Base-by-base conservation (phyloP, 2,797 vertebrate genomes). In the Parauchenoglanis punctatus region DNA sequence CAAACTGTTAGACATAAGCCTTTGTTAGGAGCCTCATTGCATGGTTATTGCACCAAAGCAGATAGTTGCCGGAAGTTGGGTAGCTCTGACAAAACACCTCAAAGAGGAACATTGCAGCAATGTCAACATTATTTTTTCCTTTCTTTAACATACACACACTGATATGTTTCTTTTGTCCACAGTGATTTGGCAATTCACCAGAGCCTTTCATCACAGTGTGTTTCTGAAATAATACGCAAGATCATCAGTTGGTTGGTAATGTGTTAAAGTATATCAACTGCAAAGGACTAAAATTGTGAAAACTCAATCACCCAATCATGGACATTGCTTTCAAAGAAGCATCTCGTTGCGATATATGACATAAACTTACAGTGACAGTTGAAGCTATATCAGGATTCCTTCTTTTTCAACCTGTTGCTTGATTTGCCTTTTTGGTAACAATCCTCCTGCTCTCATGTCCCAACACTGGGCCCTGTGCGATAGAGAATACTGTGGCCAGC, bases 41-140 rank as follows among this genome's bases (percentile, higher is more conserved):
- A 67, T 20, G 20, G 17, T 7, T n/a, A 31, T 72, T 81, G 25
- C 25, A 11, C 17, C 40, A 86, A 15, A 87, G n/a, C 40, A 73
- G 18, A 59, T 63, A 44, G 28, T 15, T 52, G 52, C 65, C 3
- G n/a, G 67, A 73, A 49, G 10, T 59, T 86, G 35, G 12, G 85
- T 59, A 81, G 58, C 10, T 25, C 10, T 83, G 40, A 56, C n/a
- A 75, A 63, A 87, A 75, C 44, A 75, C 28, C 80, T 70, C 31
- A 70, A 87, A 76, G 40, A 83, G 58, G 44, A 83, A 83, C 58
- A 59, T 0, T 70, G 63, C 35, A 46, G 35, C 2, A 61, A 61
- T 31, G n/a, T n/a, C 10, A 70, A 40, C 46, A 17, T 20, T 23
- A 35, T 20, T 44, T 76, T 76, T 61, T 49, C 28, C 12, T 58